Evolutionary conservation across 2,113 vertebrate species (phyloP).

Genomic region (Cromileptes altivelis): DNA sequence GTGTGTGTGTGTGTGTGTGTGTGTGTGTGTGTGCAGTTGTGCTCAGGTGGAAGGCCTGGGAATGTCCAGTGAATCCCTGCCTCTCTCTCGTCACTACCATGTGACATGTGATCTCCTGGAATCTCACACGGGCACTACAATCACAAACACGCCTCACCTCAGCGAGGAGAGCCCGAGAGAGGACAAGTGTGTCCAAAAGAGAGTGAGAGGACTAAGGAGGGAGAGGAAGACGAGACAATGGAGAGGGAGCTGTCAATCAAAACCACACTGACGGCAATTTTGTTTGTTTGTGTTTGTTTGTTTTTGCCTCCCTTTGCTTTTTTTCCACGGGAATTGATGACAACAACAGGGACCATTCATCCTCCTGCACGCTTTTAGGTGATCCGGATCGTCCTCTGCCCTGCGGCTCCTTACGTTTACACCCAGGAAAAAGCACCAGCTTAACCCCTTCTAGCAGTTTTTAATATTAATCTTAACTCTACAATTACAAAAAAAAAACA

Average conservation of each 20-base stretch:
- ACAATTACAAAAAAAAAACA: slow-evolving; percentile 25
- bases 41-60: slow-evolving; percentile 69
- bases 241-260: slow-evolving; percentile 71
- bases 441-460: neutral
- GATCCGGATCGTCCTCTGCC: slow-evolving; percentile 55
- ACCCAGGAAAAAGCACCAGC: slow-evolving; percentile 22
- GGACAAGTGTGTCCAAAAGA: slow-evolving; percentile 46
- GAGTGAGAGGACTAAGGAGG: neutral
- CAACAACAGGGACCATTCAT: slow-evolving; percentile 21
- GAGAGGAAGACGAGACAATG: slow-evolving; percentile 24
- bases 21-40: slow-evolving; percentile 12
- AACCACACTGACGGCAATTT: slow-evolving; percentile 53
- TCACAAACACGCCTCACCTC: slow-evolving; percentile 81
- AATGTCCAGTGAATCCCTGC: slow-evolving; percentile 66
- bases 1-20: slow-evolving; percentile 29
- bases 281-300: slow-evolving; percentile 72
- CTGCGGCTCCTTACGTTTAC: slow-evolving; percentile 35
- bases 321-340: slow-evolving; percentile 22
- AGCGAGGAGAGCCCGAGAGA: slow-evolving; percentile 52
- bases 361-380: slow-evolving; percentile 20
- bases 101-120: slow-evolving; percentile 84
- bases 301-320: slow-evolving; percentile 52
- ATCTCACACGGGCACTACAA: slow-evolving; percentile 82
- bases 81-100: slow-evolving; percentile 73
- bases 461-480: neutral